These are phyloP conservation scores for Spodoptera littoralis DNA, from an alignment of 2,888 invertebrate species.

Conservation along the genomic window DNA sequence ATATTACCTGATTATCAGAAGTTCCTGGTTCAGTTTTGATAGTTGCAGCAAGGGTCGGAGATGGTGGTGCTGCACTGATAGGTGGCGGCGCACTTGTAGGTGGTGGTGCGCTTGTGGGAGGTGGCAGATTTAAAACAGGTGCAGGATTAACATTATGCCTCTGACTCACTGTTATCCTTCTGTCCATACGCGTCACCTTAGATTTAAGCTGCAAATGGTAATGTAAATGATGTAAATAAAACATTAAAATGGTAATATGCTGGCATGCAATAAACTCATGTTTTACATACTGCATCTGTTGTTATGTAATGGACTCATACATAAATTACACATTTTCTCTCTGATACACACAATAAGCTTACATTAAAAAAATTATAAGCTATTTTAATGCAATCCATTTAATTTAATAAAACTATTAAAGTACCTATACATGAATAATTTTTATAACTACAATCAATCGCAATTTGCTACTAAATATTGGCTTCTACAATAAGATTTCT, in stretches of 20 bases:
- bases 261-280: neutral
- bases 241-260: conserved; percentile 1
- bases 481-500: neutral
- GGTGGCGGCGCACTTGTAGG: too few relatives aligned
- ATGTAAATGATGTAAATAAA: conserved; percentile 24
- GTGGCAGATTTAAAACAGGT: conserved; percentile 66
- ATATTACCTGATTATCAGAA: conserved; percentile 60
- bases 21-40: conserved; percentile 61
- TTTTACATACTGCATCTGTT: conserved; percentile 1
- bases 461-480: conserved; percentile 9
- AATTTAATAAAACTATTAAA: too few relatives aligned
- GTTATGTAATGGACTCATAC: neutral
- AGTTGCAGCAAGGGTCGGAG: conserved; percentile 34
- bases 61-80: too few relatives aligned
- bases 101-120: conserved; percentile 50
- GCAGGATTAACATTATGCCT: conserved; percentile 74
- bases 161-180: conserved; percentile 84
- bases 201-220: conserved; percentile 89
- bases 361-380: too few relatives aligned
- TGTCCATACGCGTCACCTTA: conserved; percentile 91
- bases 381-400: too few relatives aligned
- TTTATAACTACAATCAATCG: conserved; percentile 1
- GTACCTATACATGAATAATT: too few relatives aligned
- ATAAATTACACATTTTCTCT: neutral
- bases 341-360: neutral